These are phyloP conservation scores for Regulus satrapa DNA, from an alignment of 2,113 vertebrate genomes.

Conservation along the genomic window DNA sequence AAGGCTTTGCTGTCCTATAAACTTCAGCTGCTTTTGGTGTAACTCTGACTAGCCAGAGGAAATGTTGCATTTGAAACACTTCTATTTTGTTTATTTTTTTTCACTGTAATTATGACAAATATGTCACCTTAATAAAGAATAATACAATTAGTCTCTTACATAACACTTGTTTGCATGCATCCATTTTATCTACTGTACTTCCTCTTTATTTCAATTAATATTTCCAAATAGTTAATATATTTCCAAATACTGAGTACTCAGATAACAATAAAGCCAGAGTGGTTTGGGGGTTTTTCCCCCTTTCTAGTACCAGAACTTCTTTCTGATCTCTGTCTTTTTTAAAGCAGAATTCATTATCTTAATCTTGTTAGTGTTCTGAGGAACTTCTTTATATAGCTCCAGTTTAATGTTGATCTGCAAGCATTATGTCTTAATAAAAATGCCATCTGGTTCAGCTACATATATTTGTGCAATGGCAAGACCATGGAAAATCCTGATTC, in stretches of 20 bases:
- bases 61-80: neutral
- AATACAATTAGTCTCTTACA: neutral
- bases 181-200: neutral
- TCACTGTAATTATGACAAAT: neutral
- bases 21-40: neutral
- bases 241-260: neutral
- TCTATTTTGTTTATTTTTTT: neutral
- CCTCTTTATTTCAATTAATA: neutral
- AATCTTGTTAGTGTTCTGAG: neutral
- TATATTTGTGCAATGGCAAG: neutral
- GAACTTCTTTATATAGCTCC: neutral
- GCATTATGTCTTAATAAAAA: neutral
- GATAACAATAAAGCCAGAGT: neutral
- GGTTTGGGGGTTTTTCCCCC: fast-evolving
- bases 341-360: neutral
- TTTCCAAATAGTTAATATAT: no score
- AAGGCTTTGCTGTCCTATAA: neutral
- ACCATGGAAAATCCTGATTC: neutral
- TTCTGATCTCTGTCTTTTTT: neutral
- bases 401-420: neutral
- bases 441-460: neutral
- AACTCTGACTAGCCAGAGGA: neutral
- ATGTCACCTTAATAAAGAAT: neutral
- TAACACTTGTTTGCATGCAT: neutral
- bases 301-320: neutral